Evolutionary conservation across 1,140 invertebrate genomes (phyloP), one percentile per base, ranked within the genome.

Genomic region (Drosophila nikananu): DNA sequence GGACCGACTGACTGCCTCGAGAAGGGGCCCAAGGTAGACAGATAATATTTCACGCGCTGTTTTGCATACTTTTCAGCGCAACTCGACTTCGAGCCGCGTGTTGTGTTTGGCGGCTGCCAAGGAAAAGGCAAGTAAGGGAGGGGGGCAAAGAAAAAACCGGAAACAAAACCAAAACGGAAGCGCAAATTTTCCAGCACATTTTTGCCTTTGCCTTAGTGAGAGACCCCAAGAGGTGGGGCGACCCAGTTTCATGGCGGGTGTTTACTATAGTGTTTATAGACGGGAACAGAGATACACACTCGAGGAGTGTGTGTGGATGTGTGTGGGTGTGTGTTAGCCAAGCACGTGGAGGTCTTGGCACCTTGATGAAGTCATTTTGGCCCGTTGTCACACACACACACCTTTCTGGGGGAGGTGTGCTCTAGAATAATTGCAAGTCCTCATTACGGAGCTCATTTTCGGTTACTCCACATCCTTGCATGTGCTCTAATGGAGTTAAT

Each of bases 121-220:
- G 55, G 44, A 79, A 90, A 86, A 82, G 86, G 86, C 63, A 80
- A 41, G 30, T 63, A 82, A 58, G 30, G 30, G n/a, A 4, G 13
- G 2, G 30, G 23, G 35, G 54, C 35, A 57, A 6, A 6, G n/a
- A 12, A 80, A 86, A 86, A 82, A 90, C 86, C 86, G 86, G 86
- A 90, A 90, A 91, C 86, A 91, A 90, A 90, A 91, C 86, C 81
- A 91, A 90, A 90, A 86, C 86, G 86, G 86, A 90, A 90, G 86
- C 86, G 86, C 86, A 90, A 90, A 90, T 90, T 90, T 90, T 90
- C 86, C 86, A 90, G 86, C 86, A 91, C 86, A 90, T 90, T 90
- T 90, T 90, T 86, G 66, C 66, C 54, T 61, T 44, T 61, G 60
- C 66, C 44, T 23, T 6, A 32, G 52, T 6, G 0, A 54, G 35